Percentiles rank a stretch among this genome's conserved stretches.
These are phyloP conservation scores for Tillus elongatus DNA, from an alignment of 2,888 invertebrate genomes.

Conservation along the genomic window DNA sequence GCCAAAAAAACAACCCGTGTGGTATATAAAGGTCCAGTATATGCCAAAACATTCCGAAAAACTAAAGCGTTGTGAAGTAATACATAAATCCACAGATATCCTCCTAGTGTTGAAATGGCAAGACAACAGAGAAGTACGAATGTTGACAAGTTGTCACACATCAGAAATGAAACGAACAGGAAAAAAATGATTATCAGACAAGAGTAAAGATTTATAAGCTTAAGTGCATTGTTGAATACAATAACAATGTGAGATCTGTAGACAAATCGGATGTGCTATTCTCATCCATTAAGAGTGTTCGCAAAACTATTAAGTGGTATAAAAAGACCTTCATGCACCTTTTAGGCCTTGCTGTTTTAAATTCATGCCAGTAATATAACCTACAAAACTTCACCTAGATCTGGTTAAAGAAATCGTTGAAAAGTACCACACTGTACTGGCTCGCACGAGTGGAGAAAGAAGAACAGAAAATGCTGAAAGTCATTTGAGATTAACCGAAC, in stretches of 20 bases:
- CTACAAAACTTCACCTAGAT: not conserved
- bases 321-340: slow-evolving; percentile 29
- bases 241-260: slow-evolving; percentile 23
- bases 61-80: slow-evolving; percentile 10
- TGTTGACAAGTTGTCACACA: slow-evolving; percentile 16
- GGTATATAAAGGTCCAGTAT: slow-evolving; percentile 10
- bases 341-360: slow-evolving; percentile 19
- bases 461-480: not conserved
- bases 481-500: not conserved
- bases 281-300: slow-evolving; percentile 18
- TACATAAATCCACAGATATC: slow-evolving; percentile 8
- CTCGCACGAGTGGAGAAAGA: not conserved
- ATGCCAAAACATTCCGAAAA: slow-evolving; percentile 13
- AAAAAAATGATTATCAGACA: slow-evolving; percentile 16
- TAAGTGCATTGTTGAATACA: slow-evolving; percentile 23
- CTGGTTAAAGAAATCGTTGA: not conserved
- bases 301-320: slow-evolving; percentile 24
- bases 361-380: slow-evolving; percentile 21
- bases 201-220: slow-evolving; percentile 22
- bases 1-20: slow-evolving; percentile 13
- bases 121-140: slow-evolving; percentile 27
- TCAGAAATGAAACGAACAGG: slow-evolving; percentile 9
- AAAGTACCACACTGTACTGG: not conserved
- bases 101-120: slow-evolving; percentile 28
- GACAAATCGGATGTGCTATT: slow-evolving; percentile 26